Base-by-base conservation (phyloP, 2,113 vertebrate genomes). In the Barnardius zonarius region DNA sequence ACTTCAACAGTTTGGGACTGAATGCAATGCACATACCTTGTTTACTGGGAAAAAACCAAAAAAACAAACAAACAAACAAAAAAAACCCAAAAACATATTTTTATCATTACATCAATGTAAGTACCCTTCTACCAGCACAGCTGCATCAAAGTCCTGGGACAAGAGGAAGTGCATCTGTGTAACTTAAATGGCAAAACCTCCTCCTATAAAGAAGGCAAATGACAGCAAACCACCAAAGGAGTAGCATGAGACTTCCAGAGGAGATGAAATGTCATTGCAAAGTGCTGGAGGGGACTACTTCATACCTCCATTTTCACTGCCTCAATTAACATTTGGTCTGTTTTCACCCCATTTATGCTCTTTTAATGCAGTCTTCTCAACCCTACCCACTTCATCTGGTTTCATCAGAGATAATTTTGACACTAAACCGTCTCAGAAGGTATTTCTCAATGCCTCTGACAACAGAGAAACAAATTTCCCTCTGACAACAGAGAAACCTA, bases 31-130 rank as follows among this genome's bases (percentile, higher is more conserved):
- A 52, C 41, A 25, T 33, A 22, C 7, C 62, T 48, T 39, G 41
- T 61, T 93, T 66, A 46, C 27, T 37, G 69, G 7, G 11, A 11
- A 11, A 48, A 22, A 33, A n/a, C n/a, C n/a, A n/a, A 31, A 33
- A 33, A 13, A 20, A 37, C 35, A n/a, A 24, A n/a, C n/a, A n/a
- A n/a, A n/a, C n/a, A n/a, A n/a, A n/a, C n/a, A n/a, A n/a, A n/a
- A n/a, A n/a, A 63, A 67, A 20, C 10, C 10, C 10, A 46, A 94
- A 89, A 30, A 83, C 4, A 4, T 68, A 63, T 66, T 52, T 43
- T 70, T 25, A 16, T 24, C 12, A 3, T 17, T 14, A 5, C 15
- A 5, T 54, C 0, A 1, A 7, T 33, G 11, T 15, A 64, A 85
- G 43, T 55, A 22, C 6, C 28, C n/a, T 14, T 61, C 2, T 4